Evolutionary conservation across 2,797 vertebrate genomes (phyloP).

Genomic region (Sebastes elongatus): DNA sequence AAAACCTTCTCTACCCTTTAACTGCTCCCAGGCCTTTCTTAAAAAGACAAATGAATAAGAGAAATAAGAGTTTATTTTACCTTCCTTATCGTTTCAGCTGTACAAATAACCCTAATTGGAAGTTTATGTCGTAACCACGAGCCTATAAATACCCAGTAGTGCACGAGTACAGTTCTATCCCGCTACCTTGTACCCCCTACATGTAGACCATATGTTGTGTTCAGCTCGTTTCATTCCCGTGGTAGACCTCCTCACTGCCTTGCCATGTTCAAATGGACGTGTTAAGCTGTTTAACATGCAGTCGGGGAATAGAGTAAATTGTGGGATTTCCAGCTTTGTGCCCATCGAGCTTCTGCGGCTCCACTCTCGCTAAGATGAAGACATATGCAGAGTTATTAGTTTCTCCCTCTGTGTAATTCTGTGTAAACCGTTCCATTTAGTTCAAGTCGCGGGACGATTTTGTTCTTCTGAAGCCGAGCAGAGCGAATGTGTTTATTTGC

Average conservation of each 20-base stretch:
- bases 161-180: conserved; percentile 42
- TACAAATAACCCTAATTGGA: conserved; percentile 60
- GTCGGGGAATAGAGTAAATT: conserved; percentile 72
- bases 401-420: conserved; percentile 70
- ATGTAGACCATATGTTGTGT: conserved; percentile 74
- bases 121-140: conserved; percentile 52
- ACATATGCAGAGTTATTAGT: conserved; percentile 69
- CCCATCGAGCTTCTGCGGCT: conserved; percentile 55
- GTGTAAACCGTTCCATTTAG: conserved; percentile 74
- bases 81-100: conserved; percentile 38
- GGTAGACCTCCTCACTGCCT: conserved; percentile 65
- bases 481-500: conserved; percentile 74
- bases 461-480: conserved; percentile 62
- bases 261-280: conserved; percentile 71
- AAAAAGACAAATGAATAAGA: conserved; percentile 22
- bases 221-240: conserved; percentile 58
- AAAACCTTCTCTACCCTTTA: background rate
- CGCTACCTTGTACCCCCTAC: conserved; percentile 62
- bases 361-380: conserved; percentile 60
- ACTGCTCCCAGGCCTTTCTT: background rate
- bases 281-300: conserved; percentile 75
- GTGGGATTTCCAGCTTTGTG: conserved; percentile 67
- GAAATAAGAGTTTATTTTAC: conserved; percentile 21
- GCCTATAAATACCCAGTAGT: conserved; percentile 57
- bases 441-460: conserved; percentile 65